Percentiles rank a stretch among this genome's conserved stretches.
Conservation (phyloP, 2,888 invertebrate species). For the Oconnorella tubifera region DNA sequence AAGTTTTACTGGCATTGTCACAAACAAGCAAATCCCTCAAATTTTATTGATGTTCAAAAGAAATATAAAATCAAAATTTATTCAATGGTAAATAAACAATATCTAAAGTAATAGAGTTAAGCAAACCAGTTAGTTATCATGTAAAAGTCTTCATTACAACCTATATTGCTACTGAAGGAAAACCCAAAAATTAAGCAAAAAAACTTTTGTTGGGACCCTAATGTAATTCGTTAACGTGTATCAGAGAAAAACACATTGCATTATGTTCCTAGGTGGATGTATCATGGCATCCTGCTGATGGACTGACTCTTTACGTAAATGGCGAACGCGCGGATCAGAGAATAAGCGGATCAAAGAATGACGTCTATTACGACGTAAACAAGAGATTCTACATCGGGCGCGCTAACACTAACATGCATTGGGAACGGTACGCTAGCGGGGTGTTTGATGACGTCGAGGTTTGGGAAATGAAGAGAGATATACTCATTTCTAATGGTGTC, state of each 20-base stretch:
- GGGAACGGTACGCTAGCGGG: constrained; percentile 39
- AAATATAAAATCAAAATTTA: no score
- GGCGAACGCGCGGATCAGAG: constrained; percentile 38
- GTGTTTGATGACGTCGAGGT: constrained; percentile 45
- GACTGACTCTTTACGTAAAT: constrained; percentile 46
- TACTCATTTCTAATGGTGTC: constrained; percentile 27
- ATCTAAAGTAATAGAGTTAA: no score
- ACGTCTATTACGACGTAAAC: constrained; percentile 12
- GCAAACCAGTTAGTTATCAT: no score
- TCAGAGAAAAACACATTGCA: not conserved
- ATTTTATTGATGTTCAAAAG: no score
- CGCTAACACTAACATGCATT: constrained; percentile 35
- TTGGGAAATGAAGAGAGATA: constrained; percentile 36
- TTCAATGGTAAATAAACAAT: no score
- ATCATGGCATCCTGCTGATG: constrained; percentile 49
- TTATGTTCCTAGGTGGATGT: constrained; percentile 37
- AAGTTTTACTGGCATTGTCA: no score
- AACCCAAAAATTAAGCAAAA: no score
- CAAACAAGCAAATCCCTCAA: no score
- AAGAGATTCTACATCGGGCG: constrained; percentile 29
- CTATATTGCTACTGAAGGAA: no score
- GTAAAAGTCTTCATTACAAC: no score
- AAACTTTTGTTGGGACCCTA: no score
- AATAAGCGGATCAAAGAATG: constrained; percentile 7
- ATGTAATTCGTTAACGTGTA: not conserved